These are phyloP conservation scores for Artibeus lituratus DNA, from an alignment of 2,797 vertebrate species.

Conservation along the genomic window DNA sequence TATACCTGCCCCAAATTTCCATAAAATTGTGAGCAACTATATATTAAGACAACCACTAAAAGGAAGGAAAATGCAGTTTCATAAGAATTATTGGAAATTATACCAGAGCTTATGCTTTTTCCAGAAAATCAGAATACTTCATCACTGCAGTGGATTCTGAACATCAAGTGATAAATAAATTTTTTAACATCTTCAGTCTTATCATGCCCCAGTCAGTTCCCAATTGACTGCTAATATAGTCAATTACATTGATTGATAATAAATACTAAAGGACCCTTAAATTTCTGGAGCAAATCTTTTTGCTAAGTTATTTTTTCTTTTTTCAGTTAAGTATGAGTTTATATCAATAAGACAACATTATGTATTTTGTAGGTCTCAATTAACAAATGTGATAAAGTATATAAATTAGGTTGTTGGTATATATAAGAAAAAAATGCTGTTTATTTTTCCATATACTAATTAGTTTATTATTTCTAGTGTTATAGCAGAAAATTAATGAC, in stretches of 20 bases:
- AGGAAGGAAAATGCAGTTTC: background rate
- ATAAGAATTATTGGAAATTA: background rate
- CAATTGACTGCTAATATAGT: background rate
- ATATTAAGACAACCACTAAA: background rate
- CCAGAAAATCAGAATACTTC: background rate
- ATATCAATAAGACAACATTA: background rate
- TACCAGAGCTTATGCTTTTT: background rate
- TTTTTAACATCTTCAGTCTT: background rate
- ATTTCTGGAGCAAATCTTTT: background rate
- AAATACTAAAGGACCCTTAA: background rate
- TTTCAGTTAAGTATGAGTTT: background rate
- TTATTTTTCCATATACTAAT: background rate
- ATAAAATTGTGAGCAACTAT: background rate
- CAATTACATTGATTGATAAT: background rate
- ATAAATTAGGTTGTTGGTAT: background rate
- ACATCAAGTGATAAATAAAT: background rate
- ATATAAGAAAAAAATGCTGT: background rate
- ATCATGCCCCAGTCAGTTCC: background rate
- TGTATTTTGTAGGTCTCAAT: background rate
- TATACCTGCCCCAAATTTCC: background rate
- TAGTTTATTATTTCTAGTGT: background rate
- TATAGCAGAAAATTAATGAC: background rate
- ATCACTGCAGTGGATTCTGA: background rate
- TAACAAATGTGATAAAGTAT: background rate
- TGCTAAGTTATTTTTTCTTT: background rate